Percentiles rank a stretch among this genome's conserved stretches.
These are phyloP conservation scores for Atherinomorus stipes DNA, from an alignment of 2,113 vertebrate species.

Conservation along the genomic window DNA sequence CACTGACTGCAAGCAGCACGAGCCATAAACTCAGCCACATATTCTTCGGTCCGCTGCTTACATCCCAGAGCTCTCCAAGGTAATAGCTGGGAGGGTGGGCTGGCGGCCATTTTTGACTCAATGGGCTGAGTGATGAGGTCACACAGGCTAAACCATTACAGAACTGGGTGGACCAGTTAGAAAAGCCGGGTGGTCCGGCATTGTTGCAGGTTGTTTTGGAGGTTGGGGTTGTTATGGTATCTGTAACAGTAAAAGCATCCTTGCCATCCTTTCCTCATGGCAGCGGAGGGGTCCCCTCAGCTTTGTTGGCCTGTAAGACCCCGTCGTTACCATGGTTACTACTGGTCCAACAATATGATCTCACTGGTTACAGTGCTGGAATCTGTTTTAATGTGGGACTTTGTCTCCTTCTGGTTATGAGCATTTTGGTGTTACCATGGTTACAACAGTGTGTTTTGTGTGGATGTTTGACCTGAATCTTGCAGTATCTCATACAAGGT, in stretches of 20 bases:
- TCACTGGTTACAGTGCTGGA: too few relatives aligned
- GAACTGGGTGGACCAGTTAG: constrained; percentile 3
- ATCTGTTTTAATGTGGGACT: too few relatives aligned
- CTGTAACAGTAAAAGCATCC: too few relatives aligned
- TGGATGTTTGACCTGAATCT: constrained; percentile 8
- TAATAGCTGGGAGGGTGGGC: constrained; percentile 29
- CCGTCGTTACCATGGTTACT: too few relatives aligned
- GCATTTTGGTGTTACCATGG: not conserved
- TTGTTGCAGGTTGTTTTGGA: too few relatives aligned
- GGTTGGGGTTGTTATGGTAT: not conserved
- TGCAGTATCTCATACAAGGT: constrained; percentile 18
- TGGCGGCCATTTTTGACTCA: constrained; percentile 29
- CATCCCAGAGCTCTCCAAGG: constrained; percentile 17
- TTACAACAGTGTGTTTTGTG: constrained; percentile 24
- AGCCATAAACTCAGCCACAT: constrained; percentile 1
- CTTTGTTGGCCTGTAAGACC: too few relatives aligned
- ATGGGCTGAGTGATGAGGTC: constrained; percentile 23
- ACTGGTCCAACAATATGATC: too few relatives aligned
- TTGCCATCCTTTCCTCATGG: too few relatives aligned
- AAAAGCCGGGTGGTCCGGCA: constrained; percentile 28
- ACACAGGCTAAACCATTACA: constrained; percentile 12
- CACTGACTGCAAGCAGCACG: not conserved
- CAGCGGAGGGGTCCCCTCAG: too few relatives aligned
- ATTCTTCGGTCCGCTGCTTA: not conserved
- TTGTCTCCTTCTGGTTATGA: too few relatives aligned